These are phyloP conservation scores for Ginglymostoma cirratum DNA, from an alignment of 2,113 vertebrate species.

Conservation along the genomic window DNA sequence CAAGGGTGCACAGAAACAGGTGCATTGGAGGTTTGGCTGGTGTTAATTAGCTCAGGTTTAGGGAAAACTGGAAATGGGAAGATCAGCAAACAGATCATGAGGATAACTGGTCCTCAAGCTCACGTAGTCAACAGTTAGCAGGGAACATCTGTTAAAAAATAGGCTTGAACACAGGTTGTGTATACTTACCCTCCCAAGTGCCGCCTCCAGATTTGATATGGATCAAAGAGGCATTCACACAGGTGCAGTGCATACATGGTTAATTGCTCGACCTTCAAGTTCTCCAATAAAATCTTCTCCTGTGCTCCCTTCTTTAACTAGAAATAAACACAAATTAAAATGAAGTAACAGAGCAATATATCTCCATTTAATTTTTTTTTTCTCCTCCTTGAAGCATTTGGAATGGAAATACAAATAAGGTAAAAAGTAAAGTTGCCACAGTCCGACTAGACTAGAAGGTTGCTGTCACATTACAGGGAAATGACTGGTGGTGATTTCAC, in stretches of 20 bases:
- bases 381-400: too few species aligned
- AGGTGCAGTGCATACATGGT: conserved; percentile 75
- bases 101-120: not conserved
- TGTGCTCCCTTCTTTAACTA: conserved; percentile 63
- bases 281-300: conserved; percentile 42
- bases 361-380: not conserved
- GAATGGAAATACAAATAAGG: not conserved
- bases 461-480: too few species aligned
- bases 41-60: not conserved
- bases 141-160: not conserved
- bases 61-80: not conserved
- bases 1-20: not conserved
- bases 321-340: conserved; percentile 29
- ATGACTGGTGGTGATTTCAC: too few species aligned
- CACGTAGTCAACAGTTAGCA: not conserved
- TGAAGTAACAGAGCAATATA: not conserved
- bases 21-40: too few species aligned
- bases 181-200: conserved; percentile 72
- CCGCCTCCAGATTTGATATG: conserved; percentile 87
- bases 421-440: too few species aligned
- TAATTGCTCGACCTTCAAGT: conserved; percentile 55
- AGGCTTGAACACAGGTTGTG: not conserved
- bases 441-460: too few species aligned
- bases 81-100: not conserved
- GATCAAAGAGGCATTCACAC: conserved; percentile 85